Evolutionary conservation across 2,888 invertebrate species (phyloP).

Genomic region (Agriotes lineatus): DNA sequence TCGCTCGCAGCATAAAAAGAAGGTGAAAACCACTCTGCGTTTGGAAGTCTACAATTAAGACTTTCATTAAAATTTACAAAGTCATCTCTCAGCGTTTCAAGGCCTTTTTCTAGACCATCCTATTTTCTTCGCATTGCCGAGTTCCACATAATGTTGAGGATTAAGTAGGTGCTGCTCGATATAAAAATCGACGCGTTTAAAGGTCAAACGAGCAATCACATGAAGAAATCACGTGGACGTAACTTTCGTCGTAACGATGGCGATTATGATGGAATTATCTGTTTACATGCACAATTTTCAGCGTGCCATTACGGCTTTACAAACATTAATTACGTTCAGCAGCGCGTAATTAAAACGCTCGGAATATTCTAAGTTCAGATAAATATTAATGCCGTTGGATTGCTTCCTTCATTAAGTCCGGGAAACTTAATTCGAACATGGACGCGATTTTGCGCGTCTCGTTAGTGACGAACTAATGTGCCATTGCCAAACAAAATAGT

Average conservation of each 20-base stretch:
- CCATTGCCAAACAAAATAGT: background rate
- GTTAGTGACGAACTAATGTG: constrained; percentile 8
- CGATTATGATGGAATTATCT: constrained; percentile 21
- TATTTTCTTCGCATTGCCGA: background rate
- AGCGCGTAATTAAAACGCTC: background rate
- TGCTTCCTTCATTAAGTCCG: constrained; percentile 17
- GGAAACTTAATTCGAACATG: background rate
- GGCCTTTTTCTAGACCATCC: background rate
- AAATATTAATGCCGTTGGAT: background rate
- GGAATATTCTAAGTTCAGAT: background rate
- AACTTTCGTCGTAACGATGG: constrained; percentile 16
- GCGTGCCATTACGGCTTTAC: background rate
- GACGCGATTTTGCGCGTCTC: constrained; percentile 5
- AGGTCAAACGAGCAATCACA: constrained; percentile 31
- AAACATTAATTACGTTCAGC: constrained; percentile 8
- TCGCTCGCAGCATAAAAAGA: background rate
- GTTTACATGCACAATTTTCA: background rate
- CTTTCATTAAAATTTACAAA: background rate
- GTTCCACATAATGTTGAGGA: background rate
- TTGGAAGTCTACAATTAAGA: background rate
- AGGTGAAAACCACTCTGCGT: background rate
- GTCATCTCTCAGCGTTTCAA: background rate
- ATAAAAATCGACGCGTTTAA: constrained; percentile 38
- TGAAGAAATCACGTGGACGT: constrained; percentile 26
- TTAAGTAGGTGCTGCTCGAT: constrained; percentile 12